These are phyloP conservation scores for Glaucidium brasilianum DNA, from an alignment of 2,113 vertebrate genomes.

Conservation along the genomic window DNA sequence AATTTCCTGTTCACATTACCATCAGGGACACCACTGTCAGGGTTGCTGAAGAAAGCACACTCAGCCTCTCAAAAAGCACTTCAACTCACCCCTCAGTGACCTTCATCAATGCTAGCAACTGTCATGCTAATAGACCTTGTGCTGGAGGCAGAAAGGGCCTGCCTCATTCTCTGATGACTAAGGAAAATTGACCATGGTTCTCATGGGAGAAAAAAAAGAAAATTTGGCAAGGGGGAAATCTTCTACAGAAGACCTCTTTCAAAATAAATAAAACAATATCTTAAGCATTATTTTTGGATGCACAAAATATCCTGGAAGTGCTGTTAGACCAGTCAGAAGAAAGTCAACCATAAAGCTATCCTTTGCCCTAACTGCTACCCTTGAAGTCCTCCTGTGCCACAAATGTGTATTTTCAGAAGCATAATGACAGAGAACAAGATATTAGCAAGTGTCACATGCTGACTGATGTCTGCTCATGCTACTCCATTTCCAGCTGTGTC, in stretches of 20 bases:
- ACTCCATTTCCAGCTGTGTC: background rate
- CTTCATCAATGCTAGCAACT: background rate
- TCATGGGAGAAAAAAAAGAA: background rate
- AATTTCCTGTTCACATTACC: background rate
- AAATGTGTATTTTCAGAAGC: slow-evolving; percentile 15
- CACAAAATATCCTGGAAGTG: background rate
- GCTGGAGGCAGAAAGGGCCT: background rate
- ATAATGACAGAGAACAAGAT: slow-evolving; percentile 42
- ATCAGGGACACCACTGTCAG: background rate
- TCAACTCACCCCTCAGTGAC: background rate
- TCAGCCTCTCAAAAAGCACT: background rate
- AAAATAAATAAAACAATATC: background rate
- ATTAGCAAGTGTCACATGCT: background rate
- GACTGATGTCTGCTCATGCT: background rate
- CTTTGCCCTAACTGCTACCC: background rate
- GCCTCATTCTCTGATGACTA: background rate
- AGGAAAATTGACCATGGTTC: background rate
- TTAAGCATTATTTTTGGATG: background rate
- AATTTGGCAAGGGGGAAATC: background rate
- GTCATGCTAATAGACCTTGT: background rate
- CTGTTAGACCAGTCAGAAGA: background rate
- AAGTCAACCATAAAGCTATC: background rate
- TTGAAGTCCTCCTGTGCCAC: background rate
- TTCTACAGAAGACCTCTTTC: background rate
- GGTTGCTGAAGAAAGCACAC: background rate